These are phyloP conservation scores for Azorinus chamasolen DNA, from an alignment of 2,888 invertebrate genomes.

Conservation along the genomic window DNA sequence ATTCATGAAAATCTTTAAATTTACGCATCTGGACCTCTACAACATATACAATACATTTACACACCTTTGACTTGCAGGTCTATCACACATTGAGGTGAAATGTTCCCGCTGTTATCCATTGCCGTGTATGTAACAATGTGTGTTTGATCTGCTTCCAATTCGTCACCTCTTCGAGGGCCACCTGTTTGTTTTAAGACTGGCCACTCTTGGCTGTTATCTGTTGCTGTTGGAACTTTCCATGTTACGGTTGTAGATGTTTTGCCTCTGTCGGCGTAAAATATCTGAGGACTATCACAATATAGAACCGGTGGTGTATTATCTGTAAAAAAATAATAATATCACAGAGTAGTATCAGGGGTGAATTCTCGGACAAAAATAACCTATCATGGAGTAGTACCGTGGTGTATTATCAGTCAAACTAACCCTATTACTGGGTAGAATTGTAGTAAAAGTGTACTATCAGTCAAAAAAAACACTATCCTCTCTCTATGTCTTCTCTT, in stretches of 20 bases:
- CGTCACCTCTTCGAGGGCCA: constrained; percentile 8
- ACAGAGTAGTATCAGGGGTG: no score
- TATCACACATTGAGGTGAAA: constrained; percentile 16
- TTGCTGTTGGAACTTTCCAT: constrained; percentile 14
- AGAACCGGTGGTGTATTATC: background rate
- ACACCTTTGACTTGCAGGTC: constrained; percentile 35
- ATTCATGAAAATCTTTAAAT: no score
- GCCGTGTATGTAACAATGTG: constrained; percentile 29
- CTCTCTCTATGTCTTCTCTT: no score
- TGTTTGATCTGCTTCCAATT: constrained; percentile 10
- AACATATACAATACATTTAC: no score
- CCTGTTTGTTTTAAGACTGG: constrained; percentile 4
- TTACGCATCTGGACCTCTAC: no score
- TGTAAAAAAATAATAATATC: background rate
- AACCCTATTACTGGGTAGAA: no score
- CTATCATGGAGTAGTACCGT: no score
- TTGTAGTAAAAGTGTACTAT: no score
- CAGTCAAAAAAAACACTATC: no score
- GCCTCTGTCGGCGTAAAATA: constrained; percentile 21
- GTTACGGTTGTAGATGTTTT: constrained; percentile 1
- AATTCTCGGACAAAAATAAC: no score
- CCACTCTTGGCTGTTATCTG: constrained; percentile 5
- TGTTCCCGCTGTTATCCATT: constrained; percentile 12
- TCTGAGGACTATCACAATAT: constrained; percentile 31
- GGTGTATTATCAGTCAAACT: no score